Evolutionary conservation across 2,113 vertebrate genomes (phyloP), one percentile per base, ranked within the genome.

Genomic region (Sceloporus tristichus): DNA sequence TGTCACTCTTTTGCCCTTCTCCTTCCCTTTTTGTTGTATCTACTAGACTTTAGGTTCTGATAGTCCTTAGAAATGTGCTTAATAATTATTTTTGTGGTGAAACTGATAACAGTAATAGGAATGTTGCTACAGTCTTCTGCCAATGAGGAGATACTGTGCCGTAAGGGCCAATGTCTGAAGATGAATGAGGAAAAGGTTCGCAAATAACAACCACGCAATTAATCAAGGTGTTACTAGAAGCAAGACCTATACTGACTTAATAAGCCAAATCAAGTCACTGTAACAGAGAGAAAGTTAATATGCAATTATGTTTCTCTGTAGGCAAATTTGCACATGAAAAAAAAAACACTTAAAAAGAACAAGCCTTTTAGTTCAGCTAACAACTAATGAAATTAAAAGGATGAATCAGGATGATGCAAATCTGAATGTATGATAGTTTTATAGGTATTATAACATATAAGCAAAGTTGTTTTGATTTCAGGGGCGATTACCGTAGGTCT

Each of bases 311-410:
- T 8, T n/a, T 56, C 19, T 48, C 73, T 85, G 23, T 62, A 85
- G 84, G 27, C 42, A 62, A 59, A 85, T 85, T 85, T 85, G 83
- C 34, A 40, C 54, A 62, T 85, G 70, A 62, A 75, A 76, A 62
- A 75, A 85, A 85, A 62, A 13, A 40, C 54, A 76, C 56, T 54
- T 27, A 34, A 85, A 62, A 76, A 85, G 25, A 40, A 19, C 34
- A 76, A 38, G 16, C 54, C 42, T 23, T 85, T 76, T 76, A 29
- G 62, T 76, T 76, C 19, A 62, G 19, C 71, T 76, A 62, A 76
- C 18, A 56, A 40, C 16, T 40, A 85, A 85, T 76, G 25, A 40
- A 85, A 48, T 48, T 5, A 48, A 48, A 3, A 59, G n/a, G n/a
- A 11, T 85, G 71, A 54, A 25, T 75, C 38, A 48, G 48, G 48